Evolutionary conservation across 2,113 vertebrate species (phyloP), one percentile per base, ranked within the genome.

Genomic region (Podilymbus podiceps): DNA sequence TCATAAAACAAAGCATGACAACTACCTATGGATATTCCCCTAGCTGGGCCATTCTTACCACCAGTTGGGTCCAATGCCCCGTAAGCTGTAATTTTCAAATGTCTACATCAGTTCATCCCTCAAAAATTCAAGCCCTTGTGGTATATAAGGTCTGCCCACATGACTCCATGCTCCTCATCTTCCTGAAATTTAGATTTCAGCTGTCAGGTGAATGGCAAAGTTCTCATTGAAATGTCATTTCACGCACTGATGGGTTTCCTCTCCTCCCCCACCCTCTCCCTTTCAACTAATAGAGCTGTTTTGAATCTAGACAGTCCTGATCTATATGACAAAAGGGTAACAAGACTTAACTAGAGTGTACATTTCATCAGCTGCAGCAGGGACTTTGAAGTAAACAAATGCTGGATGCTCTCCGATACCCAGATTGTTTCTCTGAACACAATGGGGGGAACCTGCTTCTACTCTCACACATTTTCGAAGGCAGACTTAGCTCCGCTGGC

Each of bases 191-290:
- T 85, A 92, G 86, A 95, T 95, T 92, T 95, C 74, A 88, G n/a
- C 86, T 93, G 83, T 85, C 89, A 94, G 58, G 46, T 93, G 76
- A 92, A 76, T 58, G n/a, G 69, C 63, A 89, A 88, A 75, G 67
- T 72, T 91, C 84, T 89, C 77, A 91, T 7, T 76, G 74, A 91
- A 97, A 91, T 92, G 80, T 67, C 87, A 79, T 95, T 95, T 91
- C 94, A 88, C 2, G 28, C 89, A 66, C 17, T 91, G 33, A 62
- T 91, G 56, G 35, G 40, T 82, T 91, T 92, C 47, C 31, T 68
- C 19, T 67, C 68, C 67, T 73, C 28, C 25, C 27, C 44, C 4
- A 0, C 60, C 73, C 52, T 75, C 73, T 94, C 52, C 47, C 35
- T 95, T 81, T 52, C 64, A 78, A 78, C 80, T 28, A 49, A 49